Base-by-base conservation (phyloP, 2,888 invertebrate genomes). In the Philereme vetulata region DNA sequence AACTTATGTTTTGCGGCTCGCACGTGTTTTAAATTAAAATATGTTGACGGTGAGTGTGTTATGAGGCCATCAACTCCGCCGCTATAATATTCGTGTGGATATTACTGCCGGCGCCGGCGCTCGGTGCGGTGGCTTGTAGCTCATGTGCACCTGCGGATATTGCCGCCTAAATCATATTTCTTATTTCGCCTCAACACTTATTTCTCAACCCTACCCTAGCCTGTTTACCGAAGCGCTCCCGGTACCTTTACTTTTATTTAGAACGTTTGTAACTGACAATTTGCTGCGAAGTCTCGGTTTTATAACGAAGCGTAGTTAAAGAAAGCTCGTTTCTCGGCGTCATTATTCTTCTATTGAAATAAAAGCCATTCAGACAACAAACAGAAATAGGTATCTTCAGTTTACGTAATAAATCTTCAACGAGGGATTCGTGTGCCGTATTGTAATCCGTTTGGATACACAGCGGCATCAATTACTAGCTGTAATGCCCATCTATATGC, bases 81-180 rank as follows among this genome's bases (percentile, higher is more conserved):
- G 63, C 65, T 77, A 76, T 80, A 79, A 78, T 78, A 76, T 78
- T 75, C 67, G 67, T 63, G 62, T 60, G 66, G 67, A 74, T 76
- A 72, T 74, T 71, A 75, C 73, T 72, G 71, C 8, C 65, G 63
- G 60, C 64, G 71, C 8, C 65, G 63, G 60, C 64, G 63, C 66
- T 64, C 67, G 66, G 68, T 60, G 67, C 68, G 68, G 73, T 72
- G 64, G 66, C 63, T 63, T 76, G 80, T 80, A 84, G 70, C 81
- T 82, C 80, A 72, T 72, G 77, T 88, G 86, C 87, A 88, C 87
- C 86, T 85, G 86, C 83, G 84, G 81, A 86, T 86, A 87, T 88
- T 87, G 83, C 86, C 79, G 75, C 83, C 84, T 88, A 88, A 88
- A 89, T 88, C 86, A 84, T 75, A 86, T 87, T 88, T 85, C 85